A percentile compares a stretch with the other conserved stretches of the same genome.
These are phyloP conservation scores for Bombus confusus DNA, from an alignment of 1,140 invertebrate genomes.

Conservation along the genomic window DNA sequence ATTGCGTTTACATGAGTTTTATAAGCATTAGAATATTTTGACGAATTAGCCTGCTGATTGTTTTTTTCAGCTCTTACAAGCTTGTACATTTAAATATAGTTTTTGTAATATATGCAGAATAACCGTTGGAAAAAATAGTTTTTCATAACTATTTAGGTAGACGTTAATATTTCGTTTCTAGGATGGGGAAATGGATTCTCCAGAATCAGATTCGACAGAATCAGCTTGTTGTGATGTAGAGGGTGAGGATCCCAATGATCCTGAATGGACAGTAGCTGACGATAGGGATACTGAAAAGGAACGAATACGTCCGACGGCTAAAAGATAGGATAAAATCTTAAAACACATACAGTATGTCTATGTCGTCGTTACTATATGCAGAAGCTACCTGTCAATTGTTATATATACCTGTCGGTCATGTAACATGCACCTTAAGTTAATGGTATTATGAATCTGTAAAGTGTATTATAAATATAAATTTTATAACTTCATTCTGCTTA, in stretches of 20 bases:
- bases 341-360: conserved; percentile 74
- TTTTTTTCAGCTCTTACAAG: conserved; percentile 60
- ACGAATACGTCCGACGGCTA: conserved; percentile 80
- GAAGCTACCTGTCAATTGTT: conserved; percentile 81
- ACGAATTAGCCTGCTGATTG: conserved; percentile 57
- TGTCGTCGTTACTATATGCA: conserved; percentile 75
- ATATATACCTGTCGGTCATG: conserved; percentile 80
- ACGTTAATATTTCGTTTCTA: conserved; percentile 66
- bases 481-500: conserved; percentile 82
- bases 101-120: conserved; percentile 56
- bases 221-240: conserved; percentile 84
- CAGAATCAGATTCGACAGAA: conserved; percentile 85
- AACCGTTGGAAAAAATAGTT: conserved; percentile 31
- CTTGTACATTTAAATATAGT: conserved; percentile 57
- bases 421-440: conserved; percentile 81
- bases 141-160: conserved; percentile 43
- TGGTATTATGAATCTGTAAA: conserved; percentile 82
- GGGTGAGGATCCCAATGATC: conserved; percentile 91
- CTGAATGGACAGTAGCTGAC: conserved; percentile 87
- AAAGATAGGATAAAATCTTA: conserved; percentile 80
- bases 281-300: conserved; percentile 80
- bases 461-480: conserved; percentile 84
- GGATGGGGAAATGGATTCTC: conserved; percentile 79
- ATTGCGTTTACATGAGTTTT: conserved; percentile 43
- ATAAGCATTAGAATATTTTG: conserved; percentile 48